These are phyloP conservation scores for Monochamus alternatus DNA, from an alignment of 2,888 invertebrate genomes.

Conservation along the genomic window DNA sequence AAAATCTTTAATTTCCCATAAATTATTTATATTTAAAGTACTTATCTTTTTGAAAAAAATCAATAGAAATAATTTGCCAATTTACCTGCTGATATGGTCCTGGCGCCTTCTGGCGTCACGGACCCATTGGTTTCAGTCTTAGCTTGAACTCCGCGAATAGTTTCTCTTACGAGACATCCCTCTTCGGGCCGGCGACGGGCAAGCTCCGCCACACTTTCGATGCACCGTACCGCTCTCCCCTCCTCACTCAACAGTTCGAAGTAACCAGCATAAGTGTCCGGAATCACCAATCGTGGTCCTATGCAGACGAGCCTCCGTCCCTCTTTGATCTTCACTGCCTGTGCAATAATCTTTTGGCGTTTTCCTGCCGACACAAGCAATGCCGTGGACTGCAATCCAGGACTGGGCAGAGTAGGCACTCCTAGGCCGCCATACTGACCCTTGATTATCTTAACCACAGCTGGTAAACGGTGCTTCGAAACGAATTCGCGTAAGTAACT, in stretches of 20 bases:
- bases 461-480: slow-evolving; percentile 82
- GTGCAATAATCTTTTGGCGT: slow-evolving; percentile 89
- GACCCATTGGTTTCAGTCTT: slow-evolving; percentile 76
- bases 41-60: no score
- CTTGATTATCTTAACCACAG: slow-evolving; percentile 92
- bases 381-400: slow-evolving; percentile 89
- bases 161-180: slow-evolving; percentile 86
- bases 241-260: slow-evolving; percentile 96
- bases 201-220: slow-evolving; percentile 90
- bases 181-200: slow-evolving; percentile 83
- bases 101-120: slow-evolving; percentile 79
- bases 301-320: slow-evolving; percentile 87
- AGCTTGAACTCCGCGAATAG: slow-evolving; percentile 80
- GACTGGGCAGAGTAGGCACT: slow-evolving; percentile 89
- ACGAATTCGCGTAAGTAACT: slow-evolving; percentile 83
- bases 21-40: no score
- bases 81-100: slow-evolving; percentile 84
- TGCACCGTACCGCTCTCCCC: slow-evolving; percentile 90
- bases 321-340: slow-evolving; percentile 92
- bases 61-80: not conserved
- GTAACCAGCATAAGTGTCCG: slow-evolving; percentile 92
- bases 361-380: slow-evolving; percentile 89
- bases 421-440: slow-evolving; percentile 95
- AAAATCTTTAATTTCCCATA: no score
- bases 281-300: slow-evolving; percentile 89